A percentile compares a stretch with the other conserved stretches of the same genome.
Evolutionary conservation across 2,797 vertebrate species (phyloP).

Genomic region (Loriculus beryllinus): DNA sequence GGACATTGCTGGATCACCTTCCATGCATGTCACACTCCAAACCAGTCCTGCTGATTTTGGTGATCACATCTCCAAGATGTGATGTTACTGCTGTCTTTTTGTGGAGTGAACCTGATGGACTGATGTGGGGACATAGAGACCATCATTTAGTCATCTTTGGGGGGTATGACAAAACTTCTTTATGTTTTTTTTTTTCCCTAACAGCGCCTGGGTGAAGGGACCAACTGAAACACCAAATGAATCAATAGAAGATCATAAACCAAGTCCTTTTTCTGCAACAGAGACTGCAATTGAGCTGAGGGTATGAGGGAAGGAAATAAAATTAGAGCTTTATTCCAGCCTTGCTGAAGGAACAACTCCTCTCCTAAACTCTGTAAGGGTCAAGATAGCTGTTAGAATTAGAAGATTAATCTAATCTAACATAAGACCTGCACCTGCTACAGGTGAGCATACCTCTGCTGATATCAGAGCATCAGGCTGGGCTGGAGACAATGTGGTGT

Average conservation of each 20-base stretch:
- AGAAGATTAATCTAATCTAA: neutral
- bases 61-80: neutral
- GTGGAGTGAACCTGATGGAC: neutral
- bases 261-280: neutral
- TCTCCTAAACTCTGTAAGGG: neutral
- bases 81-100: no score
- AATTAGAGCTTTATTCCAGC: neutral
- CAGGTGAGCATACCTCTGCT: neutral
- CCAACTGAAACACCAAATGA: neutral
- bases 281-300: neutral
- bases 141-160: neutral
- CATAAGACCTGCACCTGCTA: neutral
- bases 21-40: accelerated
- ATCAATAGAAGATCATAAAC: neutral
- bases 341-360: neutral
- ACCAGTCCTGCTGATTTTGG: neutral
- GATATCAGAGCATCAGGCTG: neutral
- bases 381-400: neutral
- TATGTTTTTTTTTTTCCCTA: neutral
- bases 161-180: neutral
- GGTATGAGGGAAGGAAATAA: neutral
- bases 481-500: neutral
- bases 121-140: neutral
- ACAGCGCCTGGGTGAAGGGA: neutral
- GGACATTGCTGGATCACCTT: neutral